Evolutionary conservation across 2,888 invertebrate species (phyloP).

Genomic region (Anodontia alba): DNA sequence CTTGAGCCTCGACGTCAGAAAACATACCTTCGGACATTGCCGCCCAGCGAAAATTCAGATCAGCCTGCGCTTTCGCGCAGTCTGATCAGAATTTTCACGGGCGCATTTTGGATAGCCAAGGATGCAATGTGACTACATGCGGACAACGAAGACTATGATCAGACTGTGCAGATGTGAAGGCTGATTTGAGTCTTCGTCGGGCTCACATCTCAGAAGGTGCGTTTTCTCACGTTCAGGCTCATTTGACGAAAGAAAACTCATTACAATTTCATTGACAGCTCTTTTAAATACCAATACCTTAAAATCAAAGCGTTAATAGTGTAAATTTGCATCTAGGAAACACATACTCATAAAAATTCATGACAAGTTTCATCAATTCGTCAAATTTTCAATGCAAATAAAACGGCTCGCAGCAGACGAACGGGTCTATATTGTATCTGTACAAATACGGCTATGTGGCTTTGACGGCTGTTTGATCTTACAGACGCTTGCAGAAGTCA

Average conservation of each 20-base stretch:
- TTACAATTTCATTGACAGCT: slow-evolving; percentile 45
- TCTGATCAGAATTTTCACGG: too few species aligned
- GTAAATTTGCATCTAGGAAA: slow-evolving; percentile 46
- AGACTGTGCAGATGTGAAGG: too few species aligned
- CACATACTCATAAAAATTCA: slow-evolving; percentile 36
- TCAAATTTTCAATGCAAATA: slow-evolving; percentile 48
- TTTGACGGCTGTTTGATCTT: slow-evolving; percentile 8
- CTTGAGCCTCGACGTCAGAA: too few species aligned
- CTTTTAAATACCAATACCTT: slow-evolving; percentile 8
- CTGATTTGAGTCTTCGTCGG: too few species aligned
- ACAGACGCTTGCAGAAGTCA: slow-evolving; percentile 9
- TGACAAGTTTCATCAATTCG: slow-evolving; percentile 36
- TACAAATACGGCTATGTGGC: not conserved
- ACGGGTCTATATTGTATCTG: slow-evolving; percentile 4
- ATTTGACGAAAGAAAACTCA: slow-evolving; percentile 38
- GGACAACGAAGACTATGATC: too few species aligned
- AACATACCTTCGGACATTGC: too few species aligned
- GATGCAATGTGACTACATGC: too few species aligned
- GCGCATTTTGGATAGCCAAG: too few species aligned
- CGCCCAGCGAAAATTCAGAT: too few species aligned
- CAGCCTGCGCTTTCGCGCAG: too few species aligned
- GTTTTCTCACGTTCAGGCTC: too few species aligned
- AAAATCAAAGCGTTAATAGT: slow-evolving; percentile 32
- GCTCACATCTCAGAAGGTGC: too few species aligned
- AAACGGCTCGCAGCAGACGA: slow-evolving; percentile 34